Evolutionary conservation across 2,888 invertebrate genomes (phyloP).

Genomic region (Cosmia pyralina): DNA sequence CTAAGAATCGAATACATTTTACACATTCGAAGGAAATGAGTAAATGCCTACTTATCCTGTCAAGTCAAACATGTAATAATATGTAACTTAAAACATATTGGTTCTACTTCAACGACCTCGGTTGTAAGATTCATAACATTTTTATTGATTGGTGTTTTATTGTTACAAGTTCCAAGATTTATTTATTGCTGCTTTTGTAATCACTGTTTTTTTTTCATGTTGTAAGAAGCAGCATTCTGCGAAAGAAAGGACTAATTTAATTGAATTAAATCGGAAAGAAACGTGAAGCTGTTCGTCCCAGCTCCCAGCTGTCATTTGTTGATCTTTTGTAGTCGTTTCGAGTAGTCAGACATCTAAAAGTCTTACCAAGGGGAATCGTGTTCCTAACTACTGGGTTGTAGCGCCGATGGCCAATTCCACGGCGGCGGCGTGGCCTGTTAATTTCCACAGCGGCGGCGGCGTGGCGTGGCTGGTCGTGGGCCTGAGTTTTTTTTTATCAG

Average conservation of each 20-base stretch:
- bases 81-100: conserved; percentile 15
- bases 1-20: conserved; percentile 15
- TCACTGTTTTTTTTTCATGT: neutral
- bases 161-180: conserved; percentile 2
- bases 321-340: no score
- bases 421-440: no score
- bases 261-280: no score
- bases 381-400: no score
- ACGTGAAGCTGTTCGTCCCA: no score
- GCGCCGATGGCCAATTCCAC: no score
- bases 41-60: conserved; percentile 21
- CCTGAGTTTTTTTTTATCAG: no score
- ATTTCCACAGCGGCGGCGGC: no score
- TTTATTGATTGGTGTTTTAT: conserved; percentile 4
- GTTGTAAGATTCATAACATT: conserved; percentile 1
- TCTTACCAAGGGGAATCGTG: no score
- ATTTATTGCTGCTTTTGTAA: conserved; percentile 8
- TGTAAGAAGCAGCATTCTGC: neutral
- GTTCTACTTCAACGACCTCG: conserved; percentile 10
- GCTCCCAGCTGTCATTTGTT: no score
- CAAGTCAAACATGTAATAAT: neutral
- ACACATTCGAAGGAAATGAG: conserved; percentile 26
- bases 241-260: conserved; percentile 2
- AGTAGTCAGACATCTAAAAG: no score
- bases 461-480: no score